Conservation (phyloP, 2,797 vertebrate genomes). For the Gymnodraco acuticeps region DNA sequence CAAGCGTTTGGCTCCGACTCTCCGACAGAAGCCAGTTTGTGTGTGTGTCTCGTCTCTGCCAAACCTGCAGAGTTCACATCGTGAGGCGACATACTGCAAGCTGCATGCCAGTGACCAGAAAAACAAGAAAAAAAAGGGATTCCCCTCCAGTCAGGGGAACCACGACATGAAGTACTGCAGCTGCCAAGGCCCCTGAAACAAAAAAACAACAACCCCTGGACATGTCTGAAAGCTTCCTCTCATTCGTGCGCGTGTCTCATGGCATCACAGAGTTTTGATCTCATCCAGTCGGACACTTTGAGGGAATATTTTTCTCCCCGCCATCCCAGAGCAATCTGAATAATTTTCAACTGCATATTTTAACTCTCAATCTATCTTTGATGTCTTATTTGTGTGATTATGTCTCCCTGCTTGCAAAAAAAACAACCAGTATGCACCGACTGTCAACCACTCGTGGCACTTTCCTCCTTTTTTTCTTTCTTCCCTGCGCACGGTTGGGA, state of each 20-base stretch:
- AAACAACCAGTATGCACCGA: conserved; percentile 67
- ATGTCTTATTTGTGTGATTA: conserved; percentile 90
- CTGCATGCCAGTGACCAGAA: conserved; percentile 64
- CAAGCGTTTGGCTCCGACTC: conserved; percentile 26
- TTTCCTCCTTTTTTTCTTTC: conserved; percentile 47
- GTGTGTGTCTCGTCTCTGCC: conserved; percentile 31
- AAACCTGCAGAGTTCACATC: conserved; percentile 62
- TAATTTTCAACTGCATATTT: conserved; percentile 87
- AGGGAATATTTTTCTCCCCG: conserved; percentile 85
- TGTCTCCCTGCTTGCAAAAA: conserved; percentile 76
- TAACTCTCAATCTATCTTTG: conserved; percentile 87
- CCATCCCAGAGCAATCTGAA: conserved; percentile 85
- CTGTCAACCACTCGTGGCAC: conserved; percentile 77
- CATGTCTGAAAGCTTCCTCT: conserved; percentile 43
- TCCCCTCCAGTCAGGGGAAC: conserved; percentile 67
- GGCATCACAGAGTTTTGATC: conserved; percentile 79
- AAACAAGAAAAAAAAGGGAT: conserved; percentile 52
- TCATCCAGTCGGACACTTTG: conserved; percentile 83
- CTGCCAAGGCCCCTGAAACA: conserved; percentile 68
- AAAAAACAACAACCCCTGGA: conserved; percentile 24
- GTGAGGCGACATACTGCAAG: conserved; percentile 66
- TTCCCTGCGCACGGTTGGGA: conserved; percentile 69
- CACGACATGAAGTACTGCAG: conserved; percentile 47
- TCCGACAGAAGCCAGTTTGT: conserved; percentile 34
- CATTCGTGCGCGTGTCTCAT: conserved; percentile 58